Evolutionary conservation across 1,140 invertebrate genomes (phyloP), one percentile per base, ranked within the genome.

Genomic region (Drosophila lowei): DNA sequence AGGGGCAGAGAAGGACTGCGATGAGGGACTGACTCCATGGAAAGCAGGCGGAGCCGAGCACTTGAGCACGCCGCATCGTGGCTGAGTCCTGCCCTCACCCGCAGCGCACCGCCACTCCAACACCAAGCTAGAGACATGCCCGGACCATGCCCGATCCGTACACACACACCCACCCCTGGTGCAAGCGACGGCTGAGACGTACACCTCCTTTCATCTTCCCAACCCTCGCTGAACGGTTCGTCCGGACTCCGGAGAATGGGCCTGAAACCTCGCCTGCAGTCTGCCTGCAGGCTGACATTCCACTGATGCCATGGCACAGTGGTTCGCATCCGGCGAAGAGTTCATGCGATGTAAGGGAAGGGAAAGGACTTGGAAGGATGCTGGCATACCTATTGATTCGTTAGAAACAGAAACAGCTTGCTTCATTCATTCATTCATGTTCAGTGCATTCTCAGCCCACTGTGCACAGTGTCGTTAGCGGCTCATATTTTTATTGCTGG

Each of bases 11-110:
- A n/a, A 34, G 49, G 49, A 52, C 15, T 9, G 11, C 9, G 8
- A n/a, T 13, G 38, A 67, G 54, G 44, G 44, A n/a, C 23, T 13
- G 63, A 25, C 18, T 49, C 63, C 56, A 68, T 68, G 50, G 16
- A 49, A 57, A 48, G 63, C 63, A 68, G 65, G 64, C 72, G 62
- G 80, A 62, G 66, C 64, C 58, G 65, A 13, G 65, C 81, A 86
- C 81, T 85, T 85, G 81, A 85, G 81, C 81, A 85, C 81, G 81
- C 61, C 70, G 66, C 60, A 53, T 13, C 63, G 68, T 62, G 67
- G 74, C 44, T 56, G 64, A 77, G 25, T 65, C 34, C 76, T 13
- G 6, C 8, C 43, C 18, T 6, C 9, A 15, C 67, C 53, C 30
- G 42, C 30, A 5, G 18, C 55, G 21, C 30, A 5, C 25, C 55